Evolutionary conservation across 2,888 invertebrate species (phyloP), one percentile per base, ranked within the genome.

Genomic region (Diabrotica balteata): DNA sequence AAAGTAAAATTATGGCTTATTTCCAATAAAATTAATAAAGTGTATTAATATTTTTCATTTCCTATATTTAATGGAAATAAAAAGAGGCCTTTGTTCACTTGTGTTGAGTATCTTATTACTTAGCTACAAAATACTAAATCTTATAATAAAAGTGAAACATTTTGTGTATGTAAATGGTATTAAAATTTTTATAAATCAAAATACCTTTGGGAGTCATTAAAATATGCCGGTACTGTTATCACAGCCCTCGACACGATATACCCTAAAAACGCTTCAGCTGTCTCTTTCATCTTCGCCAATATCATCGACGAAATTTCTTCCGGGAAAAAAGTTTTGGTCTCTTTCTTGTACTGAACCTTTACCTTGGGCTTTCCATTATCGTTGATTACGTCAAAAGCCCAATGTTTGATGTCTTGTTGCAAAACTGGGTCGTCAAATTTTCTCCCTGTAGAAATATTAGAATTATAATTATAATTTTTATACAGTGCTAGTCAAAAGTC

Each of bases 331-430:
- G 80, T 80, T 73, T 85, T 86, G 57, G 70, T 79, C 69, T 85
- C 84, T 4, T 80, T 80, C 72, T 85, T 85, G 76, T 84, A 85
- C 72, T 89, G 71, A 0, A 77, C 75, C 45, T 71, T 72, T 43
- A 85, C 81, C 70, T 83, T 83, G 8, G 84, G 85, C 66, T 84
- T 84, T 43, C 84, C 85, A 67, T 83, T 83, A 46, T 83, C 85
- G 70, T 84, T 80, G 4, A 89, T 86, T 32, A 85, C 82, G 76
- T 86, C 87, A 81, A 90, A 91, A 7, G 91, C 90, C 86, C 90
- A 91, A 76, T 86, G 85, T 80, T 89, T 88, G 77, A 90, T 86
- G 79, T 91, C 91, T 59, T 83, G 80, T 78, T 91, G 90, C 1
- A 91, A 88, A 8, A 86, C 80, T n/a, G 86, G 82, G 76, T 91